Base-by-base conservation (phyloP, 2,797 vertebrate genomes). In the Sebastes kiyomatsui region DNA sequence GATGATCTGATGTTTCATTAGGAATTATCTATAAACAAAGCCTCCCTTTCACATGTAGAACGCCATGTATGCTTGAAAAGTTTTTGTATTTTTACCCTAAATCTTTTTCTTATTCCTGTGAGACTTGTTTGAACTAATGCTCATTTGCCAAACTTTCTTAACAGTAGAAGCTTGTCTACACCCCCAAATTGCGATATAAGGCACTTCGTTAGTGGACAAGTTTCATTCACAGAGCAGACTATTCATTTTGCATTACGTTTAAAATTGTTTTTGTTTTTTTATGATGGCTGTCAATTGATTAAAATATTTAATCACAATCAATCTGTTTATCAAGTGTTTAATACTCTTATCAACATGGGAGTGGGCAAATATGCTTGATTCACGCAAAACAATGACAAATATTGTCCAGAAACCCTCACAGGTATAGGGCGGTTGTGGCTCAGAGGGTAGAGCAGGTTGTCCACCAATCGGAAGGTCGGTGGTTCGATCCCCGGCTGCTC, bases 1-100 rank as follows among this genome's bases (percentile, higher is more conserved):
- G 54, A 27, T 69, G 25, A 79, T 27, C 30, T 61, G 4, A 80
- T 7, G 25, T 38, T 69, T 67, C 12, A 61, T 56, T 1, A 56
- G 4, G 8, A 35, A 67, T 73, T 22, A 62, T 25, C 22, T 54
- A 27, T 2, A 12, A 38, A n/a, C 7, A 72, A 68, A 65, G n/a
- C 56, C 12, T 20, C 33, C 69, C 6, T 5, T 64, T 42, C 46
- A 65, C 2, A 25, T 54, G 16, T 64, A 28, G 5, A 38, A 52
- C 30, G 49, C 1, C 8, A 28, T 10, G 4, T 46, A 6, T 33
- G 9, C 14, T 46, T 32, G 27, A 38, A 64, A 74, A n/a, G 8
- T 13, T 46, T 18, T 28, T 2, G 7, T 10, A n/a, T 54, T 55
- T 35, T 0, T 2, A 52, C 16, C 4, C 14, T 70, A 7, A 56